These are phyloP conservation scores for Drosophila affinis DNA, from an alignment of 2,888 invertebrate species.

Conservation along the genomic window DNA sequence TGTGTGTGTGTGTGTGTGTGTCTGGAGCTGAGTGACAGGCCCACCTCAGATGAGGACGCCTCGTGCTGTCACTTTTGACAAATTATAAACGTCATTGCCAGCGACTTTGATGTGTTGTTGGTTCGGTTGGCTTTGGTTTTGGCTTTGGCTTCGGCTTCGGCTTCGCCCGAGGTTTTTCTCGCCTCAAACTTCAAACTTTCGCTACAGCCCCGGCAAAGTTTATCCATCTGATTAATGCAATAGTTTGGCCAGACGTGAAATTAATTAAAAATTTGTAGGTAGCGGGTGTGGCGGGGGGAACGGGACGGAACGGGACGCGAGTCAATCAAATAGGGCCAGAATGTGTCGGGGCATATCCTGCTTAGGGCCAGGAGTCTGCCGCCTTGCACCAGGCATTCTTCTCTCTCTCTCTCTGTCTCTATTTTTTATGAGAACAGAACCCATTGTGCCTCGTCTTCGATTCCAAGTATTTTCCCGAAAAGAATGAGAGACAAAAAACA, in stretches of 20 bases:
- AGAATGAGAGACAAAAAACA: background rate
- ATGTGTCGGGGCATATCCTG: constrained; percentile 9
- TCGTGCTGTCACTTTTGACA: constrained; percentile 80
- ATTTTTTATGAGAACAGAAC: constrained; percentile 38
- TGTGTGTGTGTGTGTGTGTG: background rate
- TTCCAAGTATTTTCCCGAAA: constrained; percentile 46
- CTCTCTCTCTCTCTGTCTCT: constrained; percentile 7
- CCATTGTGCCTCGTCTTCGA: constrained; percentile 30
- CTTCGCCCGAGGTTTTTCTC: constrained; percentile 18
- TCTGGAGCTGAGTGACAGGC: constrained; percentile 54
- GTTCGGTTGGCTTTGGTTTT: constrained; percentile 28
- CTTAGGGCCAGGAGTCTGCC: background rate
- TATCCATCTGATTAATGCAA: constrained; percentile 73
- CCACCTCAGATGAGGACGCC: constrained; percentile 51
- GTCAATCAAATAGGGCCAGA: constrained; percentile 2
- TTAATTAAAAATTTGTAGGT: constrained; percentile 53
- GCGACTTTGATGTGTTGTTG: constrained; percentile 76
- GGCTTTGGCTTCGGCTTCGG: constrained; percentile 17
- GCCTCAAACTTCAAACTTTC: constrained; percentile 5
- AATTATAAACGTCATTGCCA: constrained; percentile 78
- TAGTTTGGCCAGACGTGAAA: constrained; percentile 65
- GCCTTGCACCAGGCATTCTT: background rate
- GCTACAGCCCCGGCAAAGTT: constrained; percentile 51
- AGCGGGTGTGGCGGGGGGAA: no score
- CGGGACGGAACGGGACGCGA: no score